phyloP scores from a whole-genome alignment of 2,113 vertebrate genomes.

The Entosphenus tridentatus region DNA sequence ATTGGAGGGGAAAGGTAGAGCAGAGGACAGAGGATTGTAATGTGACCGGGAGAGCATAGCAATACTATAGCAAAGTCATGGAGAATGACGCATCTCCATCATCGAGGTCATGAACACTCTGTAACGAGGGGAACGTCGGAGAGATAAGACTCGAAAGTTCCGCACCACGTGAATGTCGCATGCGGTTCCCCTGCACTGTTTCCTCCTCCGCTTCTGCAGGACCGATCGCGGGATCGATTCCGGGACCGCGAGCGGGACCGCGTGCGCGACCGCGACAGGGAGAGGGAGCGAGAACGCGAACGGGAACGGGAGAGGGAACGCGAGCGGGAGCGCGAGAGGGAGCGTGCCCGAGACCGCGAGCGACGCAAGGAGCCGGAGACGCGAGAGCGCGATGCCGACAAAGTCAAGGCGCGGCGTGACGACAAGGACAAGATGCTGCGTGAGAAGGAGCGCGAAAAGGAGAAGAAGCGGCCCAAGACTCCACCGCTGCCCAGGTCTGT shows the following conservation, averaged over 20 bases:
- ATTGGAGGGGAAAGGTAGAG: constrained; percentile 36
- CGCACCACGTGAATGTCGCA: too few relatives aligned
- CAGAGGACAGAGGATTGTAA: constrained; percentile 13
- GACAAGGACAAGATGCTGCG: constrained; percentile 19
- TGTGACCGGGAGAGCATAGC: too few relatives aligned
- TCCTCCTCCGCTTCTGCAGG: not conserved
- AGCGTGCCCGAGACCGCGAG: constrained; percentile 67
- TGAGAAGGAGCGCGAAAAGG: constrained; percentile 61
- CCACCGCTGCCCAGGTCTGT: constrained; percentile 18
- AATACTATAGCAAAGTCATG: constrained; percentile 11
- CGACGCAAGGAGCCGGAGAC: constrained; percentile 48
- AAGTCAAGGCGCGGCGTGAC: constrained; percentile 30
- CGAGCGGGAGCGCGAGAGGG: constrained; percentile 46
- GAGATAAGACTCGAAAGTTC: constrained; percentile 15
- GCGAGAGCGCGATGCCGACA: constrained; percentile 27
- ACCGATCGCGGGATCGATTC: constrained; percentile 39
- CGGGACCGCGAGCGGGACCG: constrained; percentile 49
- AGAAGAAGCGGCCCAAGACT: constrained; percentile 49
- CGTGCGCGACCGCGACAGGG: constrained; percentile 55
- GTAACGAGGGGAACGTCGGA: constrained; percentile 34
- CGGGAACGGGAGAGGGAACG: constrained; percentile 44
- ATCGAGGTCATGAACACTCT: too few relatives aligned
- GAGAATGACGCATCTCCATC: not conserved
- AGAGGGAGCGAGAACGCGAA: constrained; percentile 27
- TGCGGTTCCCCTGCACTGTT: too few relatives aligned